These are phyloP conservation scores for Paracyclopina nana DNA, from an alignment of 1,140 invertebrate species.

Conservation along the genomic window DNA sequence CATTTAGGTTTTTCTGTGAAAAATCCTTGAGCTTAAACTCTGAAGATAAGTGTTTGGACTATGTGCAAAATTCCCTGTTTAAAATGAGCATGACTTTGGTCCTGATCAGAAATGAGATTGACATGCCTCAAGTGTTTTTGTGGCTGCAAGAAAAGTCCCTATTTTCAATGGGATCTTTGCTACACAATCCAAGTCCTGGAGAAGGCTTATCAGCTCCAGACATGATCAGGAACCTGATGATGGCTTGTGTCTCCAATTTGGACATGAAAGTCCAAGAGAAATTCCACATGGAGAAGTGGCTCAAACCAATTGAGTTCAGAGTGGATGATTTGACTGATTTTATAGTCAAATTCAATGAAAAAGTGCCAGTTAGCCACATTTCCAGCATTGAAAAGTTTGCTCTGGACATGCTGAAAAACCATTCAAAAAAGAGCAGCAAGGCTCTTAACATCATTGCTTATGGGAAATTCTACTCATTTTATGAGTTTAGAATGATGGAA, in stretches of 20 bases:
- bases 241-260: not conserved
- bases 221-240: not conserved
- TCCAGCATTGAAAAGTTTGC: no score
- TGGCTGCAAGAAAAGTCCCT: not conserved
- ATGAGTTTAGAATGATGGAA: not conserved
- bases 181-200: constrained; percentile 1
- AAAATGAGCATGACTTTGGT: not conserved
- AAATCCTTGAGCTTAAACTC: no score
- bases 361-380: no score
- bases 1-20: no score
- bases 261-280: not conserved
- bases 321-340: no score
- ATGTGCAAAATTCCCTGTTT: no score
- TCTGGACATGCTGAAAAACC: no score
- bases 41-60: no score
- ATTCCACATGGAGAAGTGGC: not conserved
- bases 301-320: not conserved
- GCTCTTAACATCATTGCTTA: no score
- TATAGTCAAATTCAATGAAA: no score
- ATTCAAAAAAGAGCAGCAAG: no score
- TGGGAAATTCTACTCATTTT: not conserved
- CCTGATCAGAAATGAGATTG: not conserved
- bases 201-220: not conserved
- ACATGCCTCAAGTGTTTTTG: constrained; percentile 1
- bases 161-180: not conserved